A percentile compares a stretch with the other conserved stretches of the same genome.
phyloP scores from a whole-genome alignment of 2,797 vertebrate species.

The Luscinia luscinia region DNA sequence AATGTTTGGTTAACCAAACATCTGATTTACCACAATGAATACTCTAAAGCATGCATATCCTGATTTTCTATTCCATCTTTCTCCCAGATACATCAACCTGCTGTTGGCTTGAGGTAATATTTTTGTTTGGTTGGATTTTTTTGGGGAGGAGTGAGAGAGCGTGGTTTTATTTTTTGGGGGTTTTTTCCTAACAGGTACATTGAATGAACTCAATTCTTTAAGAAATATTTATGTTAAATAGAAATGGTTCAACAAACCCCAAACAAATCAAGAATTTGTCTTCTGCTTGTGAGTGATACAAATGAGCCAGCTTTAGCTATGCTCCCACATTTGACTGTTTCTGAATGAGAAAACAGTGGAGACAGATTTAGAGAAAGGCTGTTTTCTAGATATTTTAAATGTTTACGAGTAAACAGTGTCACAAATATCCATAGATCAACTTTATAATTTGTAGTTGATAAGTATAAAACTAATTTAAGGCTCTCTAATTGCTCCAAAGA shows the following conservation, averaged over 20 bases:
- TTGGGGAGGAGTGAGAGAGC: rapidly evolving
- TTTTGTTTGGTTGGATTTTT: neutral
- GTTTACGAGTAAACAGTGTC: neutral
- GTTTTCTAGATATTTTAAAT: neutral
- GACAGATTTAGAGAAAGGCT: neutral
- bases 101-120: neutral
- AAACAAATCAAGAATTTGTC: neutral
- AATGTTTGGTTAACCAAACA: neutral
- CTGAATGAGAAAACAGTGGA: neutral
- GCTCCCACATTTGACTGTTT: neutral
- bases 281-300: neutral
- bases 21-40: neutral
- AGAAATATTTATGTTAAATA: neutral
- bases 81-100: neutral
- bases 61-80: neutral
- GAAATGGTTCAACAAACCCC: neutral
- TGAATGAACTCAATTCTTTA: neutral
- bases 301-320: neutral
- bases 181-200: rapidly evolving
- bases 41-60: neutral
- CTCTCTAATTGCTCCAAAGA: neutral
- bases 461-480: neutral
- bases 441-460: neutral
- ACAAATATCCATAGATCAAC: neutral
- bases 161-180: rapidly evolving